Evolutionary conservation across 2,888 invertebrate genomes (phyloP).

Genomic region (Macrosoma leucophasiata): DNA sequence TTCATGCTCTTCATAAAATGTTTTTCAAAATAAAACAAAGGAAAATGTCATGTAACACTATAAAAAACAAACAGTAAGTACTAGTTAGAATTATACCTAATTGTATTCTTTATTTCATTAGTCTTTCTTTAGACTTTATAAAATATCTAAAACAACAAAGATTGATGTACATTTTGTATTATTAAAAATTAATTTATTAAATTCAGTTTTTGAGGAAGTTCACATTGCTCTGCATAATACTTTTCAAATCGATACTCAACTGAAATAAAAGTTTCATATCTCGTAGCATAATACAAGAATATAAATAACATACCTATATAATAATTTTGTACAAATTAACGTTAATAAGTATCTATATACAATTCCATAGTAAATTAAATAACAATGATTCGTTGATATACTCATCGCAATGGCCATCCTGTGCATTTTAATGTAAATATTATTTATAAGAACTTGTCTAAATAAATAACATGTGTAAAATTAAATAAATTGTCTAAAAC

Average conservation of each 20-base stretch:
- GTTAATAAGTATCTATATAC: no score
- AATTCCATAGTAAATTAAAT: constrained; percentile 40
- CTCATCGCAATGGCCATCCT: constrained; percentile 46
- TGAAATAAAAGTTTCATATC: constrained; percentile 14
- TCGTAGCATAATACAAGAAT: constrained; percentile 14
- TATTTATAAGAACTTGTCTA: constrained; percentile 57
- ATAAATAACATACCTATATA: constrained; percentile 18
- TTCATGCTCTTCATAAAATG: no score
- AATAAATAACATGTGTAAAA: constrained; percentile 72
- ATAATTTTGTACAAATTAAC: constrained; percentile 26
- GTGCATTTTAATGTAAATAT: constrained; percentile 71
- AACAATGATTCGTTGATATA: constrained; percentile 9
- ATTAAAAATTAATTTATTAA: no score
- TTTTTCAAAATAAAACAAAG: no score
- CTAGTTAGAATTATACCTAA: no score
- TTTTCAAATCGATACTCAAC: constrained; percentile 15
- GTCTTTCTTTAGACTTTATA: no score
- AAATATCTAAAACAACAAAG: constrained; percentile 18
- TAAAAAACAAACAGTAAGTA: no score
- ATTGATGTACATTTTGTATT: no score
- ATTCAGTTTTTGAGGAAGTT: no score
- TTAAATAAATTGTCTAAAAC: constrained; percentile 73
- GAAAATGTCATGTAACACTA: no score
- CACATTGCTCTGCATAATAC: no score
- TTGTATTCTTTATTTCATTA: no score